Evolutionary conservation across 1,140 invertebrate species (phyloP), one percentile per base, ranked within the genome.

Genomic region (Drosophila jambulina): DNA sequence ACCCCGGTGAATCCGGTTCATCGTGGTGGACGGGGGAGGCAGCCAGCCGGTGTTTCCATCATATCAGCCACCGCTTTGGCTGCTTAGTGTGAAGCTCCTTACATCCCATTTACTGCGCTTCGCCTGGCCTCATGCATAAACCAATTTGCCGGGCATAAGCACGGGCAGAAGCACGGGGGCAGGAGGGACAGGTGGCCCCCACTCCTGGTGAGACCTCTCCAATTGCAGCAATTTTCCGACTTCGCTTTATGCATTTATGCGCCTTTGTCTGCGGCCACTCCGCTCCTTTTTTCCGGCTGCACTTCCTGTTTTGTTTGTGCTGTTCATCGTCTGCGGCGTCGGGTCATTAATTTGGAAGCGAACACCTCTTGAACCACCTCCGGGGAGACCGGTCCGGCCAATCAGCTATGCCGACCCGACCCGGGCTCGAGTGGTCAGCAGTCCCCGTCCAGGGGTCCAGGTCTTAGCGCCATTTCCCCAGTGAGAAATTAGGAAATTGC

Each of bases 401-500:
- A 46, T 65, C 27, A 42, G 58, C 38, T 53, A 29, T 42, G 49
- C 46, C 56, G 43, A 42, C 19, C 46, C 49, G 38, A 29, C 34
- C 58, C 43, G 27, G 40, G 58, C 15, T 36, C 38, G 21, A 46
- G 63, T 67, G 67, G 67, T 68, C 48, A 68, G 67, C 46, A 32
- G 32, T 25, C 17, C 58, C 78, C 57, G 59, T 60, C 58, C 60
- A 71, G 42, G 49, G 48, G 25, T 13, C 17, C 25, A 29, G 71
- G 81, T 86, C 86, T 90, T 85, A 70, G 70, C 85, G 40, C 70
- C 83, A 87, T 91, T 91, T 91, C 88, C 88, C 88, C 56, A 82
- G 76, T 78, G 88, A 79, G 88, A 91, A 91, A 91, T 91, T 91
- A 91, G 88, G 88, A 91, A 91, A 91, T 91, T 91, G 88, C 88